phyloP scores from a whole-genome alignment of 2,888 invertebrate species.

The Exocentrus adspersus region DNA sequence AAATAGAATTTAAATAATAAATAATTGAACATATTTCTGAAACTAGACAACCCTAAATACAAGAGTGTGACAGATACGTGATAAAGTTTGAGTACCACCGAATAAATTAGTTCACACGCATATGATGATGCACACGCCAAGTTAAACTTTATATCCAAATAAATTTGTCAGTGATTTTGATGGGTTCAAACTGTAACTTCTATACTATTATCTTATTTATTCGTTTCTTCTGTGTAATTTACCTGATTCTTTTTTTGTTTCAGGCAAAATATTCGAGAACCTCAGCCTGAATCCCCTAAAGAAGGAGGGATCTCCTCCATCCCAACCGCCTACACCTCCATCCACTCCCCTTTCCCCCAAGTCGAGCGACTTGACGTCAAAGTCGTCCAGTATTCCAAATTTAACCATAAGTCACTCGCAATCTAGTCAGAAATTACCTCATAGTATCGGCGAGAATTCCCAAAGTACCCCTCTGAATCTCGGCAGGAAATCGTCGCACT shows the following conservation, averaged over 20 bases:
- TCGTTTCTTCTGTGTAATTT: no score
- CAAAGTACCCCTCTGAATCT: constrained; percentile 41
- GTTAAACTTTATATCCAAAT: no score
- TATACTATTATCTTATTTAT: no score
- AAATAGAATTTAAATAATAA: no score
- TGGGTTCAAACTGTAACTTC: no score
- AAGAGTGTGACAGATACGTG: no score
- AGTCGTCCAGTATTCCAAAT: constrained; percentile 48
- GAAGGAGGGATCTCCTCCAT: constrained; percentile 56
- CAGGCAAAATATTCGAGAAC: constrained; percentile 66
- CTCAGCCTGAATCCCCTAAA: constrained; percentile 58
- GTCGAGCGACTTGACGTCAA: constrained; percentile 43
- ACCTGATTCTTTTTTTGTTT: constrained; percentile 54
- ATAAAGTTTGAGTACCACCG: no score
- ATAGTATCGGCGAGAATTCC: constrained; percentile 44
- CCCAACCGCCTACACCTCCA: constrained; percentile 67
- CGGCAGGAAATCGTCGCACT: constrained; percentile 33
- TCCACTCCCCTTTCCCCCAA: constrained; percentile 64
- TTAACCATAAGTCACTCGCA: constrained; percentile 53
- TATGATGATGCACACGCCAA: no score
- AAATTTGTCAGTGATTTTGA: no score
- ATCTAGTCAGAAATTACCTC: constrained; percentile 60
- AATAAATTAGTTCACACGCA: no score
- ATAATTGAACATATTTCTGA: no score
- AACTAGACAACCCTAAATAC: no score